These are phyloP conservation scores for Cavia porcellus DNA, from an alignment of 2,113 vertebrate species.

Conservation along the genomic window DNA sequence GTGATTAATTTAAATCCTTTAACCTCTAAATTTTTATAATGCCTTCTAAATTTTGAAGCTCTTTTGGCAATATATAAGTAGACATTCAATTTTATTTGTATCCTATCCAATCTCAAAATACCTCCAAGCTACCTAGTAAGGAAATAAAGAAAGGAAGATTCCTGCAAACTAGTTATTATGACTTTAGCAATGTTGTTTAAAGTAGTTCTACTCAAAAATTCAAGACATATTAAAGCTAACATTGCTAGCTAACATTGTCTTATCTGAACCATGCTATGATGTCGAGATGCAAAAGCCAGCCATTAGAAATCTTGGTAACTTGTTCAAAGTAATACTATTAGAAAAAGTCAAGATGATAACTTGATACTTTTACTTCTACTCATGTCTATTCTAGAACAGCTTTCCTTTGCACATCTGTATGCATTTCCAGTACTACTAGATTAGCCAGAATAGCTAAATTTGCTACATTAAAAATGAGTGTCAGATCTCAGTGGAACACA, in stretches of 20 bases:
- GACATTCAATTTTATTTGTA: neutral
- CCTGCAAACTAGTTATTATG: neutral
- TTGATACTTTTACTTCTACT: neutral
- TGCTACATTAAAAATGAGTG: neutral
- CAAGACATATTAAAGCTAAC: neutral
- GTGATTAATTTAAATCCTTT: neutral
- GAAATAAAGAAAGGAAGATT: neutral
- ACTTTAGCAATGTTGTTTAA: neutral
- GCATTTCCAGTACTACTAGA: neutral
- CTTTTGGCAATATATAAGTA: neutral
- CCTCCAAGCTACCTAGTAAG: neutral
- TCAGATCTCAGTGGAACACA: neutral
- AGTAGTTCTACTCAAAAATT: neutral
- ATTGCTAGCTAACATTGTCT: neutral
- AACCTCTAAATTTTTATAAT: neutral
- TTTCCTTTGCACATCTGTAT: neutral
- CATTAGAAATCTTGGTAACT: neutral
- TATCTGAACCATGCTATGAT: neutral
- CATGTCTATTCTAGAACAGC: neutral
- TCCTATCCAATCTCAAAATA: neutral
- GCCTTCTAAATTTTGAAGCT: slow-evolving; percentile 7
- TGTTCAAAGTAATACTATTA: neutral
- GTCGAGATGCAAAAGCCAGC: neutral
- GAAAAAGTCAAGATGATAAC: neutral
- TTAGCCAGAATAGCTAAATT: neutral